Conservation (phyloP, 2,888 invertebrate species). For the Drosophila paranaensis region DNA sequence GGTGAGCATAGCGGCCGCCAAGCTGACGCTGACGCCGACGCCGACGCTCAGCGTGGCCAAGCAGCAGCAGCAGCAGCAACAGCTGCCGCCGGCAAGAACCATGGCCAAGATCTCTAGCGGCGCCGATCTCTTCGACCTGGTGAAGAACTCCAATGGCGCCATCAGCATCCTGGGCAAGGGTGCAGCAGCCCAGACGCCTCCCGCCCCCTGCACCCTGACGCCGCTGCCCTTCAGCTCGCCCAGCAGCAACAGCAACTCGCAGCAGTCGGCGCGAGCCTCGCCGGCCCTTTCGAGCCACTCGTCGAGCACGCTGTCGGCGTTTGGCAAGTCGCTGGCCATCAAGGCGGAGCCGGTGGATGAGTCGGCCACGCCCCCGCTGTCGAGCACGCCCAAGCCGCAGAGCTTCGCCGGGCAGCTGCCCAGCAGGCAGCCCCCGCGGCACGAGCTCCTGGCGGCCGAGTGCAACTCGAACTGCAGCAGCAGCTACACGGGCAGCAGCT, state of each 20-base stretch:
- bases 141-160: conserved; percentile 82
- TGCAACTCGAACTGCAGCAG: conserved; percentile 72
- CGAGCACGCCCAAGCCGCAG: conserved; percentile 49
- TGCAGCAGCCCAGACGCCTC: not conserved
- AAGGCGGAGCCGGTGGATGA: conserved; percentile 78
- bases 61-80: conserved; percentile 31
- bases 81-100: conserved; percentile 24
- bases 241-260: conserved; percentile 52
- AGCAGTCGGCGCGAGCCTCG: conserved; percentile 44
- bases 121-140: conserved; percentile 82
- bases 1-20: conserved; percentile 78
- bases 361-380: conserved; percentile 25
- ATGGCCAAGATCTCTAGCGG: conserved; percentile 55
- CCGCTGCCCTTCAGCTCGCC: conserved; percentile 66
- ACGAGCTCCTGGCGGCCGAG: conserved; percentile 65
- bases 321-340: conserved; percentile 67
- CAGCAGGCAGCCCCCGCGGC: conserved; percentile 50
- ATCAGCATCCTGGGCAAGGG: conserved; percentile 68
- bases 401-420: conserved; percentile 73
- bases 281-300: conserved; percentile 60
- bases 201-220: conserved; percentile 15
- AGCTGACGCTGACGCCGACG: conserved; percentile 60
- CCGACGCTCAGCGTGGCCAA: conserved; percentile 62
- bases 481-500: conserved; percentile 66
- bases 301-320: conserved; percentile 61